phyloP scores from a whole-genome alignment of 2,888 invertebrate species.

The Rosalia funebris region DNA sequence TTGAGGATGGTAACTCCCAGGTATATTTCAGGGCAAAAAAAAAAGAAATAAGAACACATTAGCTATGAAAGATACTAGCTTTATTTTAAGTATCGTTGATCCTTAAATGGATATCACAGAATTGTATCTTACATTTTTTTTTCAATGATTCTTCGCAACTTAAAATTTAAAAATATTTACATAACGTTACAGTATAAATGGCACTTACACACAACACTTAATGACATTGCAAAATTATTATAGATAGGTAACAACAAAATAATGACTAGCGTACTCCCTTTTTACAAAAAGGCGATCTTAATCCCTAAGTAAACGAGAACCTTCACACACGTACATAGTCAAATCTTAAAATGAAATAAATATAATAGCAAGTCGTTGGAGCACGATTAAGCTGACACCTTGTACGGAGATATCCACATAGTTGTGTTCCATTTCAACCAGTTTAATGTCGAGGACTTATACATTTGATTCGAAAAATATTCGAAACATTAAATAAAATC shows the following conservation, averaged over 20 bases:
- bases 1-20: too few relatives aligned
- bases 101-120: conserved; percentile 59
- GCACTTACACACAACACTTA: conserved; percentile 51
- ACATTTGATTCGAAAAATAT: too few relatives aligned
- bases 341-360: conserved; percentile 10
- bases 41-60: conserved; percentile 20
- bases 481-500: too few relatives aligned
- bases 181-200: conserved; percentile 46
- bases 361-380: not conserved
- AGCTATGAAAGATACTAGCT: conserved; percentile 50
- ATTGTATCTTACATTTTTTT: conserved; percentile 56
- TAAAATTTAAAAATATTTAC: conserved; percentile 36
- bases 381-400: too few relatives aligned
- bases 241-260: conserved; percentile 27
- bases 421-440: too few relatives aligned
- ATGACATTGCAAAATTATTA: conserved; percentile 43
- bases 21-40: conserved; percentile 18
- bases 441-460: too few relatives aligned
- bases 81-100: conserved; percentile 55
- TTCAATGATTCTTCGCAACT: conserved; percentile 31
- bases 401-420: too few relatives aligned
- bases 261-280: conserved; percentile 45
- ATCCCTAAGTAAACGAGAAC: conserved; percentile 17
- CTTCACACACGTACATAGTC: conserved; percentile 16
- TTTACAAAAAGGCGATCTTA: conserved; percentile 23